Base-by-base conservation (phyloP, 1,140 invertebrate species). In the Drosophila pseudoananassae region DNA sequence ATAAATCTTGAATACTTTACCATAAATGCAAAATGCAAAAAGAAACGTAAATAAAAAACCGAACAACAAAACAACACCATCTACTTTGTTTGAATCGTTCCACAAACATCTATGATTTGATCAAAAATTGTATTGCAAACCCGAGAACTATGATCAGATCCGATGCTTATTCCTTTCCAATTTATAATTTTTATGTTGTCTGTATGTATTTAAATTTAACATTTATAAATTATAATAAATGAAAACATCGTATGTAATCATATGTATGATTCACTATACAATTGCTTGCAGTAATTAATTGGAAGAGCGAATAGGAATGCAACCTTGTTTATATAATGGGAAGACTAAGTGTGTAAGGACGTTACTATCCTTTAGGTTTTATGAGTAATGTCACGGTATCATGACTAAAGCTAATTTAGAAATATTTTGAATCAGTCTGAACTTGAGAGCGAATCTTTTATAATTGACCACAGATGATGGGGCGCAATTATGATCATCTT, bases 161-260 rank as follows among this genome's bases (percentile, higher is more conserved):
- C 54, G 51, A 78, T 38, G 66, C 71, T 66, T 78, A 72, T 75
- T 76, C 80, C 70, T 87, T 85, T 81, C 78, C 77, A 78, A 87
- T 75, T 75, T 85, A 81, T 78, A 81, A 74, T 81, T 85, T 87
- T 68, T 81, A 80, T 85, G 82, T 85, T 87, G 83, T 87, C 79
- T 81, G 77, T 87, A 85, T 87, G 81, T 87, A 85, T 78, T 84
- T 81, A 85, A 87, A 81, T 85, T 81, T 81, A 85, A 81, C 64
- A 81, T 78, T 85, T 85, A 78, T 87, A 87, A 87, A 66, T 66
- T 85, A 85, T 81, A 85, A 76, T 63, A 53, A 61, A 71, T 55
- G 55, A 58, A 69, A 69, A 69, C 69, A 77, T 85, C 74, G 56
- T 76, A 76, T 75, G 50, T 76, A 74, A 51, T 79, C 51, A 85